Evolutionary conservation across 2,888 invertebrate genomes (phyloP).

Genomic region (Cepaea hortensis): DNA sequence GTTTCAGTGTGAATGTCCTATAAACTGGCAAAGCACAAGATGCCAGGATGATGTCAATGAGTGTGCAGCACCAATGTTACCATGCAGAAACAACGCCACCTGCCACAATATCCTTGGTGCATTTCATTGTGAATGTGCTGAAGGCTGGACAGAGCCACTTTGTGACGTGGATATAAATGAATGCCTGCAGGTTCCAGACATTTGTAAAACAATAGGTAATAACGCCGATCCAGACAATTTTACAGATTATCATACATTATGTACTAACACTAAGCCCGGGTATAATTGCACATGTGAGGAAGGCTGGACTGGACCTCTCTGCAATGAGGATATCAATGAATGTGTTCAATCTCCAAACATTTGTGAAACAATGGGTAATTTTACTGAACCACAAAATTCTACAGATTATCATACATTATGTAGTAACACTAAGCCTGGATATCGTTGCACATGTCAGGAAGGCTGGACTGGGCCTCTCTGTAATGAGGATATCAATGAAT

Average conservation of each 20-base stretch:
- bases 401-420: too few relatives aligned
- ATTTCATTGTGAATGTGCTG: slow-evolving; percentile 50
- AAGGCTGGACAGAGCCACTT: slow-evolving; percentile 46
- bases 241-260: neutral
- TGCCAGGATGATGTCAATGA: slow-evolving; percentile 51
- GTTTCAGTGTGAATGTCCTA: slow-evolving; percentile 56
- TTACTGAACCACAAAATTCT: neutral
- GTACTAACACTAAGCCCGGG: slow-evolving; percentile 3
- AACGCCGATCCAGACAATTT: neutral
- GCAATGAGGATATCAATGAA: slow-evolving; percentile 20
- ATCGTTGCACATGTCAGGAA: slow-evolving; percentile 47
- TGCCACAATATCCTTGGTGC: slow-evolving; percentile 47
- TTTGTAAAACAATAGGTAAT: slow-evolving; percentile 18
- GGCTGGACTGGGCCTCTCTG: slow-evolving; percentile 48
- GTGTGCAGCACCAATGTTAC: slow-evolving; percentile 35
- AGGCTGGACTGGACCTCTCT: slow-evolving; percentile 9
- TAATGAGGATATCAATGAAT: neutral
- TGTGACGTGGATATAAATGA: slow-evolving; percentile 50
- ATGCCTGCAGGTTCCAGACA: slow-evolving; percentile 23
- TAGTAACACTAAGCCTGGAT: slow-evolving; percentile 3
- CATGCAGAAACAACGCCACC: slow-evolving; percentile 51
- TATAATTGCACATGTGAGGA: neutral
- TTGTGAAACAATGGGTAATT: neutral
- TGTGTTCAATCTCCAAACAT: neutral
- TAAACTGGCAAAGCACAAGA: slow-evolving; percentile 46